Evolutionary conservation across 2,113 vertebrate species (phyloP), one percentile per base, ranked within the genome.

Genomic region (Ophthalmolycus amberensis): DNA sequence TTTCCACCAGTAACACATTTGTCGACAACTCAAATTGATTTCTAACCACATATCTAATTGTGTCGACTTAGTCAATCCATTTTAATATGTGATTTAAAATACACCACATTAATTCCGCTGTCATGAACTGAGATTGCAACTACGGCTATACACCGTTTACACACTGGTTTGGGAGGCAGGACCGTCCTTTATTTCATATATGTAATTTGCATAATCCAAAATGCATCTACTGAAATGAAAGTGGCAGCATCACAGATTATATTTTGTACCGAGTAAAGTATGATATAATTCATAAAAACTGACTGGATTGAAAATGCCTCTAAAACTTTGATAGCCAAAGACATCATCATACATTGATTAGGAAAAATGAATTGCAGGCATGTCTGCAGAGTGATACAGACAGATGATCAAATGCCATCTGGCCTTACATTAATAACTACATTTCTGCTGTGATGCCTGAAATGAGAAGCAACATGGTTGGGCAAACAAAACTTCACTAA

Each of bases 391-490:
- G 85, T 1, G 63, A 79, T 80, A 27, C 58, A 54, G 79, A 82
- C 76, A 59, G 77, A 87, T 72, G 80, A 87, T 85, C 79, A 82
- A 79, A 58, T 78, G 80, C 88, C 89, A 89, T 90, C 87, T 91
- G 88, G 79, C 60, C 46, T n/a, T 42, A 78, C 48, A 59, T 81
- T 81, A 85, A 63, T 68, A 77, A 75, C 87, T 79, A 32, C 12
- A 67, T 74, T 40, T 75, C 42, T 75, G 54, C 6, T 16, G 44
- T 40, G 68, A 59, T 4, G 9, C 54, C 54, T 38, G 16, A 68
- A 86, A 86, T 79, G 27, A 63, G 44, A 22, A 77, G 63, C 78
- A 65, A 42, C 58, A 37, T 16, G 34, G 12, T 16, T 46, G 8
- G 9, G 3, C 40, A 82, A 75, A n/a, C 16, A 48, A 58, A 79